Base-by-base conservation (phyloP, 2,888 invertebrate species). In the Andrena fulva region DNA sequence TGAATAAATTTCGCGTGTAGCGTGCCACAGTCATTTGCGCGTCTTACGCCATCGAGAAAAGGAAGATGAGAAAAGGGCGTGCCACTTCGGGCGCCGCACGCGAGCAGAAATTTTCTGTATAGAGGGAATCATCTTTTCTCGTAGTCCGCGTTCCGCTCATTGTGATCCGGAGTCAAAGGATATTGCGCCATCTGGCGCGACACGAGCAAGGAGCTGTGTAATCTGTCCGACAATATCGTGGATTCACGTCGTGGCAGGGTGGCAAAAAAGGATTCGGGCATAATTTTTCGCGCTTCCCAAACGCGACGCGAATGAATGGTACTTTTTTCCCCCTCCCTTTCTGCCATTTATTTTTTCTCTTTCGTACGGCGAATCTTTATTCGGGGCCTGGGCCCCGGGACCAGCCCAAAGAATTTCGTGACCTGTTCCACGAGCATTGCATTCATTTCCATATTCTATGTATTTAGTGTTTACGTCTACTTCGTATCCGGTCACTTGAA, bases 381-480 rank as follows among this genome's bases (percentile, higher is more conserved):
- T 69, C 74, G 71, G 62, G 12, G 52, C 29, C 54, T 70, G 64
- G 71, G 63, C 54, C 68, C 71, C 68, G 68, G 71, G 70, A 71
- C 52, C 78, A 54, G 73, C 10, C 75, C 68, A 78, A 84, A 82
- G 84, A 84, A 84, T 82, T 78, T 72, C 78, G 82, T 82, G 82
- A 84, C 84, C 84, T 82, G 84, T 78, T 84, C 82, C 78, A 72
- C 68, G 70, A 59, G 82, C 82, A 78, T 63, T 78, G 84, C 84
- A 84, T 84, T 84, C 84, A 84, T 78, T 84, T 82, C 84, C 77
- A 82, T 84, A 71, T 84, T 77, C 84, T 82, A 77, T 84, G 82
- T 84, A 82, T 84, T 82, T 84, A 73, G 82, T 84, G 78, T 84
- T 84, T 84, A 82, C 78, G 84, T 84, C 84, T 84, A 82, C 82